These are phyloP conservation scores for Ophraella communa DNA, from an alignment of 2,888 invertebrate genomes.

Conservation along the genomic window DNA sequence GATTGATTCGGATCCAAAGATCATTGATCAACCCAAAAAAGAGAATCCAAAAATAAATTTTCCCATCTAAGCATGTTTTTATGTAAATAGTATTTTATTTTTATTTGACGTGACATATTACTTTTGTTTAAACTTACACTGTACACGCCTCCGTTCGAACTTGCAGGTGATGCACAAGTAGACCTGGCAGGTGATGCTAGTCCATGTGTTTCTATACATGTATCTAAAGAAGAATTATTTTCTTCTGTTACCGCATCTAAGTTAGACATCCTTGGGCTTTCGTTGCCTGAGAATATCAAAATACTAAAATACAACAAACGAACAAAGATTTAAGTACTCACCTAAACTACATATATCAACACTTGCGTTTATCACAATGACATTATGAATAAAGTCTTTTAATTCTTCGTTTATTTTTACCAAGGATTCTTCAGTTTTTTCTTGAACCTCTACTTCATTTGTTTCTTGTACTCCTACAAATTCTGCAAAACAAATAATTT, in stretches of 20 bases:
- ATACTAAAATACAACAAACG: too few species aligned
- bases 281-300: slow-evolving; percentile 54
- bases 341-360: slow-evolving; percentile 64
- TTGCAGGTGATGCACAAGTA: slow-evolving; percentile 83
- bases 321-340: slow-evolving; percentile 13
- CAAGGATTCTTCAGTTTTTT: slow-evolving; percentile 22
- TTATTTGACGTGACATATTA: too few species aligned
- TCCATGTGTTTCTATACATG: slow-evolving; percentile 59
- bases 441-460: slow-evolving; percentile 1
- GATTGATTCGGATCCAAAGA: too few species aligned
- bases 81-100: too few species aligned
- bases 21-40: too few species aligned
- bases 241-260: slow-evolving; percentile 70
- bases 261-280: slow-evolving; percentile 60
- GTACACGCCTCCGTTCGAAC: slow-evolving; percentile 90
- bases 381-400: slow-evolving; percentile 63
- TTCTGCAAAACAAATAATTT: background rate
- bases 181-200: slow-evolving; percentile 56
- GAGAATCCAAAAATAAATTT: too few species aligned
- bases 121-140: slow-evolving; percentile 67
- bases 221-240: slow-evolving; percentile 56
- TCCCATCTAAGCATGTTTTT: too few species aligned
- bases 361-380: slow-evolving; percentile 76
- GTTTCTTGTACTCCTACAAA: slow-evolving; percentile 6
- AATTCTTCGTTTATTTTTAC: slow-evolving; percentile 42